These are phyloP conservation scores for Conger conger DNA, from an alignment of 2,113 vertebrate species.

Conservation along the genomic window DNA sequence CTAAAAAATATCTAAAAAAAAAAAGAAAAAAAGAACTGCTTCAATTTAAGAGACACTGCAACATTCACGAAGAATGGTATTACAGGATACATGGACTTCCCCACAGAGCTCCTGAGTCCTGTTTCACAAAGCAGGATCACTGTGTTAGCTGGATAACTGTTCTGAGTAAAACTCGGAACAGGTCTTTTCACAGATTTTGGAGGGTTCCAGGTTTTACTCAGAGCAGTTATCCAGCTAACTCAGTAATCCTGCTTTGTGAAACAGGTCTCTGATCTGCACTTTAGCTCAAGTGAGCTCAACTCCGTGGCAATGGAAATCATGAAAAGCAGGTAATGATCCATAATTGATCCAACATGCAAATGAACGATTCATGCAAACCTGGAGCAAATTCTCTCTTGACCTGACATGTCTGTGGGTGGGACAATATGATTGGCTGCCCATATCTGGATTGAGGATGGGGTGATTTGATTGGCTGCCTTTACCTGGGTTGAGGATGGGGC, in stretches of 20 bases:
- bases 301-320: too few relatives aligned
- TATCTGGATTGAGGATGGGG: constrained; percentile 10
- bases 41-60: background rate
- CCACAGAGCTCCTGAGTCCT: background rate
- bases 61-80: background rate
- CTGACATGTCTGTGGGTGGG: constrained; percentile 25
- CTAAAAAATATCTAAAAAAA: too few relatives aligned
- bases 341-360: background rate
- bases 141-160: too few relatives aligned
- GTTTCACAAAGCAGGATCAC: too few relatives aligned
- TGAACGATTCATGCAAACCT: background rate
- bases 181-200: too few relatives aligned
- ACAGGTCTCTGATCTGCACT: background rate
- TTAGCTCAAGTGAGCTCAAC: background rate
- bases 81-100: background rate
- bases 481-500: constrained; percentile 96
- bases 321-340: too few relatives aligned
- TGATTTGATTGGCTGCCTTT: constrained; percentile 37
- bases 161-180: too few relatives aligned
- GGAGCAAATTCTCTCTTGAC: background rate
- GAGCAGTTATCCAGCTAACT: too few relatives aligned
- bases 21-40: background rate
- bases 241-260: too few relatives aligned
- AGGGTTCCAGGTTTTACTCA: too few relatives aligned
- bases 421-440: background rate